A percentile compares a stretch with the other conserved stretches of the same genome.
phyloP scores from a whole-genome alignment of 1,140 invertebrate species.

The Calephelis virginiensis region DNA sequence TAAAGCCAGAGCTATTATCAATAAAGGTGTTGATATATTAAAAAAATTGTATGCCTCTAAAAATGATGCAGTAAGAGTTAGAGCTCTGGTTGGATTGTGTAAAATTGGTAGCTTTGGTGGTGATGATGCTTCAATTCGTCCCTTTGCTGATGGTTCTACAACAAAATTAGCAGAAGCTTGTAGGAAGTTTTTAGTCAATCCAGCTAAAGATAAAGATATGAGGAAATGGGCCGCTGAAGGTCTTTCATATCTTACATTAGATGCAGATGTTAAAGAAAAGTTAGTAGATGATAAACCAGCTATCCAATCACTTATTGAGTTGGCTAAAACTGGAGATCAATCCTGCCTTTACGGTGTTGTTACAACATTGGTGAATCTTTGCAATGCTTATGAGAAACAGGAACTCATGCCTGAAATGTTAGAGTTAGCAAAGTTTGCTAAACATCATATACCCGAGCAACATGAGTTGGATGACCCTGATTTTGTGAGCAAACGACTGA shows the following conservation, averaged over 20 bases:
- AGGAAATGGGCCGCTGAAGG: slow-evolving; percentile 98
- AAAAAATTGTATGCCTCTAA: slow-evolving; percentile 95
- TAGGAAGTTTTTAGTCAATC: slow-evolving; percentile 92
- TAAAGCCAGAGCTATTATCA: slow-evolving; percentile 94
- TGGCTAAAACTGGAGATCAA: slow-evolving; percentile 92
- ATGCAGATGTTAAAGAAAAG: slow-evolving; percentile 99
- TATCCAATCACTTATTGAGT: slow-evolving; percentile 91
- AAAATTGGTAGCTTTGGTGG: slow-evolving; percentile 98
- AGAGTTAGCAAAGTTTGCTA: slow-evolving; percentile 98
- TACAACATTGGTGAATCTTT: slow-evolving; percentile 97
- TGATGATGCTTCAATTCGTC: slow-evolving; percentile 94
- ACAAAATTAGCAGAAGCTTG: slow-evolving; percentile 97
- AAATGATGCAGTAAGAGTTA: slow-evolving; percentile 93
- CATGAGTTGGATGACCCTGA: slow-evolving; percentile 96
- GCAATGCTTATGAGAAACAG: slow-evolving; percentile 99
- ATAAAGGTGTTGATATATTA: slow-evolving; percentile 94
- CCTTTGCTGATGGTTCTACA: slow-evolving; percentile 97
- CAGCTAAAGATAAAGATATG: slow-evolving; percentile 91
- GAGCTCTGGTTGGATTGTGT: slow-evolving; percentile 96
- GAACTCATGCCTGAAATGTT: slow-evolving; percentile 98
- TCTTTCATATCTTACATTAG: slow-evolving; percentile 96
- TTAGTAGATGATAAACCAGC: slow-evolving; percentile 92
- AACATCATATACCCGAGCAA: slow-evolving; percentile 99
- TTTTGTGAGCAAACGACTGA: slow-evolving; percentile 92
- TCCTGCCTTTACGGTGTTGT: slow-evolving; percentile 95